Evolutionary conservation across 2,888 invertebrate species (phyloP).

Genomic region (Parnassius mnemosyne): DNA sequence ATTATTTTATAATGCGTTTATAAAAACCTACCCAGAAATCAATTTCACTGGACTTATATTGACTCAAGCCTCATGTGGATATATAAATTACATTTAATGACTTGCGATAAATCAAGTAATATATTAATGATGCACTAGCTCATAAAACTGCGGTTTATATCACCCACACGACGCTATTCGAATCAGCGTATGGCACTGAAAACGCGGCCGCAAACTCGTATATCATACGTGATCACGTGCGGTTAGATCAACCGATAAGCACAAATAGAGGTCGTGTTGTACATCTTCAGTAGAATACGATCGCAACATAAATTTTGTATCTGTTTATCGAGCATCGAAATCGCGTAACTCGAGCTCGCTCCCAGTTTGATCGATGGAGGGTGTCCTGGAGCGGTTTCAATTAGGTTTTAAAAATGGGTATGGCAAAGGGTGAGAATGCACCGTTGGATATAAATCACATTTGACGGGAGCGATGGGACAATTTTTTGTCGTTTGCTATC

Average conservation of each 20-base stretch:
- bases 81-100: conserved; percentile 7
- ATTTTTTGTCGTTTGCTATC: conserved; percentile 19
- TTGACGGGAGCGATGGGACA: conserved; percentile 19
- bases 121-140: neutral
- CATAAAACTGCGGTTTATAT: neutral
- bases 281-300: conserved; percentile 44
- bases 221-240: conserved; percentile 45
- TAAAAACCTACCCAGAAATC: too few relatives aligned
- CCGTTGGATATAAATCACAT: conserved; percentile 20
- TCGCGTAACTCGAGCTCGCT: conserved; percentile 57
- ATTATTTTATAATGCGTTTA: too few relatives aligned
- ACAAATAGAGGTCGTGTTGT: conserved; percentile 44
- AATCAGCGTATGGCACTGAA: conserved; percentile 12
- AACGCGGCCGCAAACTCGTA: conserved; percentile 31
- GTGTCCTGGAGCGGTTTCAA: conserved; percentile 32
- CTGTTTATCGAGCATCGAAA: conserved; percentile 57
- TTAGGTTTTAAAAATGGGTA: conserved; percentile 29
- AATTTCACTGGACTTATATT: too few relatives aligned
- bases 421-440: conserved; percentile 19
- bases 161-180: neutral
- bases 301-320: conserved; percentile 64
- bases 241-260: conserved; percentile 55
- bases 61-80: neutral
- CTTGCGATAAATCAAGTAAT: conserved; percentile 29
- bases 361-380: conserved; percentile 30